phyloP scores from a whole-genome alignment of 2,797 vertebrate species.

The Gouania willdenowi region DNA sequence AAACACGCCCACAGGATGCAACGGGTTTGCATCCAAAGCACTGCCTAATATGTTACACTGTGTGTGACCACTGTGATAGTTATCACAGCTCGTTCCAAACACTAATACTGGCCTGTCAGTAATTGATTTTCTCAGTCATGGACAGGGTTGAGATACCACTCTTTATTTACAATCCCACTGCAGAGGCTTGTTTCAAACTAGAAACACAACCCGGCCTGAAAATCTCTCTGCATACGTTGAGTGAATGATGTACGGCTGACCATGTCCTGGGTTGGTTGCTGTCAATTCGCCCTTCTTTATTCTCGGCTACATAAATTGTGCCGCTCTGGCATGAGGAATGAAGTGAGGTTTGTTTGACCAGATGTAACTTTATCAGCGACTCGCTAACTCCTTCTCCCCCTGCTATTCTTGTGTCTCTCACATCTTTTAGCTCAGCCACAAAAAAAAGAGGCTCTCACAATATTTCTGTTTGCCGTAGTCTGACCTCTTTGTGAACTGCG shows the following conservation, averaged over 20 bases:
- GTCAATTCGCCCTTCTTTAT: constrained; percentile 62
- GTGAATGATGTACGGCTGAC: constrained; percentile 51
- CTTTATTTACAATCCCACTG: constrained; percentile 3
- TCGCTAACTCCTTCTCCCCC: constrained; percentile 24
- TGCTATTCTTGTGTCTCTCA: constrained; percentile 55
- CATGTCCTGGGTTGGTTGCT: constrained; percentile 58
- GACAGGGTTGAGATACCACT: no score
- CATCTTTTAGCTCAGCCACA: constrained; percentile 57
- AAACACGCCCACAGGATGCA: constrained; percentile 50
- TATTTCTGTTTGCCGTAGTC: constrained; percentile 76
- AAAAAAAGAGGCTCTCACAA: constrained; percentile 67
- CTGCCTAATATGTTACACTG: constrained; percentile 49
- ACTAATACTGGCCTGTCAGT: constrained; percentile 19
- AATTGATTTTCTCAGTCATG: constrained; percentile 53
- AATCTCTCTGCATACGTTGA: constrained; percentile 37
- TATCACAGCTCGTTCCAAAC: constrained; percentile 51
- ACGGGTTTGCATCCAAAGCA: constrained; percentile 40
- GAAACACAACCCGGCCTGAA: constrained; percentile 44
- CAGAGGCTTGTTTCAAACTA: constrained; percentile 15
- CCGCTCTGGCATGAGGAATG: constrained; percentile 59
- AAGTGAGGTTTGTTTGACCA: constrained; percentile 70
- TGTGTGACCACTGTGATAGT: constrained; percentile 36
- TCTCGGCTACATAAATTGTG: constrained; percentile 53
- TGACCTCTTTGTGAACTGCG: constrained; percentile 79
- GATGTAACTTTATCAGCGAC: constrained; percentile 71